These are phyloP conservation scores for Epirrhoe alternata DNA, from an alignment of 2,888 invertebrate species.

Conservation along the genomic window DNA sequence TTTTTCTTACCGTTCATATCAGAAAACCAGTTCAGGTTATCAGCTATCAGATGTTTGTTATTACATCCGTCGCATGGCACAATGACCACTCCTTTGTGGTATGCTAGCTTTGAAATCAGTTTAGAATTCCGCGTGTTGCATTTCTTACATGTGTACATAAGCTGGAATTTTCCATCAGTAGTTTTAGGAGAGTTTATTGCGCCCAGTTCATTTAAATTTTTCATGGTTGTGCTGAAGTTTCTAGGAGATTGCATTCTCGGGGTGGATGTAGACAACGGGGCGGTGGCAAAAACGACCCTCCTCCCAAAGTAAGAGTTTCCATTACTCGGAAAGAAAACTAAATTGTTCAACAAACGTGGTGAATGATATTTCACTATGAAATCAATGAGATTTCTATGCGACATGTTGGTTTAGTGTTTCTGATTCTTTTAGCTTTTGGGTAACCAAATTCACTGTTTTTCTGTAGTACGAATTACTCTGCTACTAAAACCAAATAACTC, in stretches of 20 bases:
- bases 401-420: conserved; percentile 56
- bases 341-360: conserved; percentile 73
- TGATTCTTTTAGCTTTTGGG: neutral
- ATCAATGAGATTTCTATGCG: conserved; percentile 74
- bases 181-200: conserved; percentile 54
- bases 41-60: conserved; percentile 97
- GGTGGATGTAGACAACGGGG: conserved; percentile 62
- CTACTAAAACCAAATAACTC: too few species aligned
- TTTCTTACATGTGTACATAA: conserved; percentile 95
- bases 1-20: conserved; percentile 91
- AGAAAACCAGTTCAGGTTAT: conserved; percentile 97
- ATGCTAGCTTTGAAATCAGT: conserved; percentile 93
- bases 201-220: conserved; percentile 60
- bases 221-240: conserved; percentile 61
- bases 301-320: conserved; percentile 78
- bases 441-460: neutral
- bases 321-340: conserved; percentile 77
- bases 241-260: conserved; percentile 68
- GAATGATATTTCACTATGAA: conserved; percentile 77
- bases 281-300: conserved; percentile 59
- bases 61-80: conserved; percentile 94
- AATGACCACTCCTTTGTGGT: conserved; percentile 95
- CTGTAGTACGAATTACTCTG: too few species aligned
- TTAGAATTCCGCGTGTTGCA: conserved; percentile 92
- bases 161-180: conserved; percentile 85